Conservation (phyloP, 2,797 vertebrate genomes). For the Danio aesculapii region DNA sequence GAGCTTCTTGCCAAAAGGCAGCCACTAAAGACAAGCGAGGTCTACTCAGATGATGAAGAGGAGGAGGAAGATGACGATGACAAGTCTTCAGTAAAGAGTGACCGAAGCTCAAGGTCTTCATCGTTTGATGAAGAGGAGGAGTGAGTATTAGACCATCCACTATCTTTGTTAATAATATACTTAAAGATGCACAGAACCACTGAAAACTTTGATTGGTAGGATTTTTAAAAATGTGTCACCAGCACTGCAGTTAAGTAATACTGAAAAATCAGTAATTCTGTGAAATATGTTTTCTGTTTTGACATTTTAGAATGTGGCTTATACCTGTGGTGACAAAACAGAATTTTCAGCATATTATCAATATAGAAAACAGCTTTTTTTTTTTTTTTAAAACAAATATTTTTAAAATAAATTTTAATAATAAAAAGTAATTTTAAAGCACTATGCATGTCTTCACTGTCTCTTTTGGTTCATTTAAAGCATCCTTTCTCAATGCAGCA, state of each 20-base stretch:
- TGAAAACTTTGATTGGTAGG: background rate
- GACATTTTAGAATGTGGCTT: background rate
- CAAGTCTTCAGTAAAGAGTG: constrained; percentile 97
- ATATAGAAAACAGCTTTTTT: too few species aligned
- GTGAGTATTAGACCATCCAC: constrained; percentile 75
- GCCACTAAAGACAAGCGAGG: constrained; percentile 97
- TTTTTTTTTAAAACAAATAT: too few species aligned
- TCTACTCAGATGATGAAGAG: constrained; percentile 98
- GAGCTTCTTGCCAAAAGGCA: constrained; percentile 95
- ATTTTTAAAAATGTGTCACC: too few species aligned
- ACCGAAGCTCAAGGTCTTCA: constrained; percentile 91
- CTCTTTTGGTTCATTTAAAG: too few species aligned
- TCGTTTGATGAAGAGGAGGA: constrained; percentile 96
- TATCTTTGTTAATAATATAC: background rate
- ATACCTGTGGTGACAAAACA: background rate
- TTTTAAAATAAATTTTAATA: too few species aligned
- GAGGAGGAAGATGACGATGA: constrained; percentile 98
- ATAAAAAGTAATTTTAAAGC: too few species aligned
- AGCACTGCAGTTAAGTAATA: too few species aligned
- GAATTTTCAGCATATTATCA: background rate
- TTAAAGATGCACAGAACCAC: background rate
- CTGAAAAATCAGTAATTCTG: too few species aligned
- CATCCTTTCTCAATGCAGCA: too few species aligned
- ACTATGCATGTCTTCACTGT: too few species aligned
- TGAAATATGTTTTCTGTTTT: background rate